These are phyloP conservation scores for Hyaena hyaena DNA, from an alignment of 2,113 vertebrate genomes.

Conservation along the genomic window DNA sequence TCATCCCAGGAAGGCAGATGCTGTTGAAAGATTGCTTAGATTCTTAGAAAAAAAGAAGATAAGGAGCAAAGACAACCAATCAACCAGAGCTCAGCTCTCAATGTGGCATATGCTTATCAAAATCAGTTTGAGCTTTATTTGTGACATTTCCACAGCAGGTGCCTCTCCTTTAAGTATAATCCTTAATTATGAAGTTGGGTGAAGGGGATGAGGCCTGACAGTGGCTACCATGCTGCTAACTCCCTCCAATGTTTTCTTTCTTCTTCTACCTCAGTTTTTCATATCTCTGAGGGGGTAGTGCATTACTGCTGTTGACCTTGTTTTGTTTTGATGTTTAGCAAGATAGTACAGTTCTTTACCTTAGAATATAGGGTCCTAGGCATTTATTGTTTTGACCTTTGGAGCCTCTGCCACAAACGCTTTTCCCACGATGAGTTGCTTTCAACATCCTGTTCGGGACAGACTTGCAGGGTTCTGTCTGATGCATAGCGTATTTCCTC, in stretches of 20 bases:
- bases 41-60: neutral
- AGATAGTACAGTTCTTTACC: neutral
- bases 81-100: neutral
- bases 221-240: neutral
- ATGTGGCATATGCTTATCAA: neutral
- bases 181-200: neutral
- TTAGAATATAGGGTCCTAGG: neutral
- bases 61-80: neutral
- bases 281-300: neutral
- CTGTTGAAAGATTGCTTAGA: neutral
- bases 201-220: neutral
- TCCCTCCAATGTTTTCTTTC: neutral
- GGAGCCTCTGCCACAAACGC: neutral
- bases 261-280: neutral
- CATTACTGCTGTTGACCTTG: neutral
- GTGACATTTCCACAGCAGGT: neutral
- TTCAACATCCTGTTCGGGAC: neutral
- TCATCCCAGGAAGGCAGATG: neutral
- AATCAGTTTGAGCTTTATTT: neutral
- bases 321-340: neutral
- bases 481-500: neutral
- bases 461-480: neutral
- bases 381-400: neutral
- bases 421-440: neutral
- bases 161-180: neutral